These are phyloP conservation scores for Macrocentrus cingulum DNA, from an alignment of 1,140 invertebrate species.

Conservation along the genomic window DNA sequence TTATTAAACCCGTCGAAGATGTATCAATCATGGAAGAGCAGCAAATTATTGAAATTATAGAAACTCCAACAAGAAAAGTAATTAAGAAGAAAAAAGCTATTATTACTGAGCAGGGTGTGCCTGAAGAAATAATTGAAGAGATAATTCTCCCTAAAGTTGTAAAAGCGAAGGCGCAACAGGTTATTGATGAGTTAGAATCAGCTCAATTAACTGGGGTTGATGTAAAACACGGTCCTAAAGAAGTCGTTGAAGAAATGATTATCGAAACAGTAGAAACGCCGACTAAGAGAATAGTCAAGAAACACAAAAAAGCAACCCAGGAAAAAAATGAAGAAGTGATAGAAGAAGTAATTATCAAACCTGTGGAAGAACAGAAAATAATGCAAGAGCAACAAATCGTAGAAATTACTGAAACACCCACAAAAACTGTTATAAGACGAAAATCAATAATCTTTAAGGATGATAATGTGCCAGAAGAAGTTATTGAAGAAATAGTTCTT, in stretches of 20 bases:
- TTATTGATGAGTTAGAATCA: conserved; percentile 27
- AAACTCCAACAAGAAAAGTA: conserved; percentile 28
- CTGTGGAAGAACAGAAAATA: conserved; percentile 30
- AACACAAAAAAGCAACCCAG: conserved; percentile 37
- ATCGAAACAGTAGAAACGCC: conserved; percentile 37
- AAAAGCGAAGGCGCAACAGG: conserved; percentile 30
- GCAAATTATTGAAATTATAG: conserved; percentile 29
- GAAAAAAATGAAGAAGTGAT: conserved; percentile 27
- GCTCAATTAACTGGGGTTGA: conserved; percentile 33
- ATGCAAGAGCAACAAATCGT: conserved; percentile 30
- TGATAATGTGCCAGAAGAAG: conserved; percentile 30
- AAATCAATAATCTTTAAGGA: conserved; percentile 33
- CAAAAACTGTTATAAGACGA: conserved; percentile 30
- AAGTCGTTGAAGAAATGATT: conserved; percentile 32
- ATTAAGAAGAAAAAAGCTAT: conserved; percentile 32
- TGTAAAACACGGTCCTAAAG: conserved; percentile 12
- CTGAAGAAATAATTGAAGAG: conserved; percentile 33
- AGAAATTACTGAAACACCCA: conserved; percentile 27
- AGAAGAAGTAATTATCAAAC: conserved; percentile 29
- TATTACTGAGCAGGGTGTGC: conserved; percentile 34
- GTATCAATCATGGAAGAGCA: conserved; percentile 26
- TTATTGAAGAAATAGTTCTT: conserved; percentile 35
- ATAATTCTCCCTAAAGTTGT: conserved; percentile 34
- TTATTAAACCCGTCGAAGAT: conserved; percentile 23
- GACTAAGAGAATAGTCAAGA: conserved; percentile 42